phyloP scores from a whole-genome alignment of 2,888 invertebrate species.

The Lepidocyrtoides sp. region DNA sequence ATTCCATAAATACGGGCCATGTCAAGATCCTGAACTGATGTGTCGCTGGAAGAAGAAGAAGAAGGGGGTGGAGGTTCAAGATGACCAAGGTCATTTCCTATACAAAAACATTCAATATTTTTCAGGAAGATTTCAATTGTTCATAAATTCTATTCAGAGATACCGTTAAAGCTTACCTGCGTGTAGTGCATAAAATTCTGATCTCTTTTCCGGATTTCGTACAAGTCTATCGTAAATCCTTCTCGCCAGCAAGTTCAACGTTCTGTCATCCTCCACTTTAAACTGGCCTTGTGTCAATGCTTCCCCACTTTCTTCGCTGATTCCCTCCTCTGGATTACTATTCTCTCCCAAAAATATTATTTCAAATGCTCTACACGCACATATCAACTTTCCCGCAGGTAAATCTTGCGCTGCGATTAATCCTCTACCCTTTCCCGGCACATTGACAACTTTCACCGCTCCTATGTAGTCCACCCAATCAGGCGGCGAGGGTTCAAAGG shows the following conservation, averaged over 20 bases:
- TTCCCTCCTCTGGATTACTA: neutral
- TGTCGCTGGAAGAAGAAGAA: neutral
- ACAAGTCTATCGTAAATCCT: slow-evolving; percentile 67
- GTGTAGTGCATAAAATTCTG: slow-evolving; percentile 67
- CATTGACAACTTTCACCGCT: slow-evolving; percentile 62
- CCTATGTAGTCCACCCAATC: slow-evolving; percentile 79
- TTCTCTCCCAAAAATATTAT: slow-evolving; percentile 70
- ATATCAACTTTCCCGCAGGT: slow-evolving; percentile 57
- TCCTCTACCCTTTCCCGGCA: slow-evolving; percentile 79
- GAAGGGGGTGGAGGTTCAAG: neutral
- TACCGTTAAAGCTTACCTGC: slow-evolving; percentile 67
- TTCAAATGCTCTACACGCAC: slow-evolving; percentile 78
- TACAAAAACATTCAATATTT: slow-evolving; percentile 11
- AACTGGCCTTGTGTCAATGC: slow-evolving; percentile 34
- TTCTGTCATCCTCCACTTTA: slow-evolving; percentile 60
- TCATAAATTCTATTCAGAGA: too few species aligned
- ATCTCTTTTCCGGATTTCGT: slow-evolving; percentile 54
- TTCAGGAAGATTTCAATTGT: too few species aligned
- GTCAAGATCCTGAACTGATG: slow-evolving; percentile 37
- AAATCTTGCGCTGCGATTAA: slow-evolving; percentile 72
- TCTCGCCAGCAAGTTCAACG: slow-evolving; percentile 70
- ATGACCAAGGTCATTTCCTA: slow-evolving; percentile 70
- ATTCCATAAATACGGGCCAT: slow-evolving; percentile 75
- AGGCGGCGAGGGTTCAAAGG: slow-evolving; percentile 17
- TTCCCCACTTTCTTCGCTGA: slow-evolving; percentile 53